Evolutionary conservation across 2,888 invertebrate species (phyloP), one percentile per base, ranked within the genome.

Genomic region (Ceratothoa steindachneri): DNA sequence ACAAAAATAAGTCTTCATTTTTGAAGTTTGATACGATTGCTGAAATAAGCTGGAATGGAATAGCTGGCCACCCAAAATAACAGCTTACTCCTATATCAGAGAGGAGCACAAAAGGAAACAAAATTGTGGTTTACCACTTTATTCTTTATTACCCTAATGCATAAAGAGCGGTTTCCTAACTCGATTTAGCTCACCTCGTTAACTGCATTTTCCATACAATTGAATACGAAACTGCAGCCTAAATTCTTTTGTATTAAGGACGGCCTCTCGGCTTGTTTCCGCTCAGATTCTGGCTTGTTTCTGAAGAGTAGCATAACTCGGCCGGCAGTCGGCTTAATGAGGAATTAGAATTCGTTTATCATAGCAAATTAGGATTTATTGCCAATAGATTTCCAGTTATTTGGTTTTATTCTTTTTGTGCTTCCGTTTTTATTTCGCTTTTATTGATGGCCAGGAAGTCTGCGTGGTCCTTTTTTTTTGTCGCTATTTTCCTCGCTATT

Each of bases 281-380:
- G 4, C 19, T 30, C 1, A 9, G 29, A 27, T n/a, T 52, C 19
- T 52, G 3, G 2, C 24, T 51, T 24, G n/a, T 69, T 69, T 52
- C 41, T 41, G 41, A 41, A 41, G 41, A 41, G 7, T 29, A 7
- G 2, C 27, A 60, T 60, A 60, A 30, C 30, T 1, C 19, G 15
- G 7, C 55, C 12, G 24, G 24, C 60, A 24, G 19, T 60, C 24
- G 60, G n/a, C 60, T 12, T 60, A 60, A 60, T 60, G 24, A 7
- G 2, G 24, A 60, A 60, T 60, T 60, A 60, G 60, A 60, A 60
- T 60, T 60, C 60, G 1, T 60, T 60, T 60, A 2, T 60, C 60
- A 60, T 60, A 60, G 19, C 12, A 60, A 60, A 60, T 60, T 24
- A 60, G 60, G 60, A 60, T 60, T 60, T 60, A 60, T 60, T 24